phyloP scores from a whole-genome alignment of 2,113 vertebrate genomes.

The Gobio gobio region DNA sequence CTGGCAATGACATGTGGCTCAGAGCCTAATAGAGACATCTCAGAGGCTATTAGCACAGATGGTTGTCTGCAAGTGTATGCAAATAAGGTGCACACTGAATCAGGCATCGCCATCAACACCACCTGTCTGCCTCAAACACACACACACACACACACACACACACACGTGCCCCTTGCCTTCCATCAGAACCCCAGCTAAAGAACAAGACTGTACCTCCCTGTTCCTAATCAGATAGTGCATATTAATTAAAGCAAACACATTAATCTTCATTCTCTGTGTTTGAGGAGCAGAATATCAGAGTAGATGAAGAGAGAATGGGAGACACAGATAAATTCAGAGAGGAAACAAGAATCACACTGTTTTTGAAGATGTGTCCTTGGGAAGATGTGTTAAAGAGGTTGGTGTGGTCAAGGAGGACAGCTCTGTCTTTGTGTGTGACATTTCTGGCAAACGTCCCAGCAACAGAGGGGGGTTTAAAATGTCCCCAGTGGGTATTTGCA shows the following conservation, averaged over 20 bases:
- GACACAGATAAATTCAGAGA: neutral
- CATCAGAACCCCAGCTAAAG: slow-evolving; percentile 70
- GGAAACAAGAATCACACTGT: neutral
- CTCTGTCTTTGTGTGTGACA: slow-evolving; percentile 2
- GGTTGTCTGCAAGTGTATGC: slow-evolving; percentile 98
- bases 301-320: neutral
- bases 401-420: neutral
- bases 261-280: slow-evolving; percentile 86
- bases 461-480: neutral
- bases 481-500: slow-evolving; percentile 28
- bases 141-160: neutral
- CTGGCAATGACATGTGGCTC: slow-evolving; percentile 69
- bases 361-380: slow-evolving; percentile 29
- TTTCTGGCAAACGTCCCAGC: slow-evolving; percentile 17
- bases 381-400: neutral
- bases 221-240: slow-evolving; percentile 82
- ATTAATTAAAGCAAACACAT: slow-evolving; percentile 89
- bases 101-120: slow-evolving; percentile 86
- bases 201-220: slow-evolving; percentile 69
- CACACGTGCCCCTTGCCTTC: slow-evolving; percentile 33
- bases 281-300: slow-evolving; percentile 10
- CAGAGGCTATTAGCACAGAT: slow-evolving; percentile 94
- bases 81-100: slow-evolving; percentile 97
- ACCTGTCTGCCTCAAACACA: slow-evolving; percentile 81
- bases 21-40: slow-evolving; percentile 91